phyloP scores from a whole-genome alignment of 2,113 vertebrate species.

The Phodopus roborovskii region DNA sequence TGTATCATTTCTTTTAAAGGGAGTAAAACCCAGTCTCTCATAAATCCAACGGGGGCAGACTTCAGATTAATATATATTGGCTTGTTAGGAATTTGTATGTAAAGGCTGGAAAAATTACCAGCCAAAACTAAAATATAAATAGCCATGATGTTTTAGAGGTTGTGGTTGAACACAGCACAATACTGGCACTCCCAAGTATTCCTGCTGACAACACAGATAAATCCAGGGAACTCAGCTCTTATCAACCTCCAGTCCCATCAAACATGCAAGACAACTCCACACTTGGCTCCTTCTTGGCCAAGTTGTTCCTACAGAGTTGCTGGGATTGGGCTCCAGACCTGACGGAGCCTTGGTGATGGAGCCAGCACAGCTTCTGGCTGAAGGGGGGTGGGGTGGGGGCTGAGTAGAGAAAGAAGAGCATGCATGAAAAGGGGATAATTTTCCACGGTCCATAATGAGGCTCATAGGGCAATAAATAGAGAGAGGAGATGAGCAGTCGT shows the following conservation, averaged over 20 bases:
- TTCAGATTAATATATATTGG: background rate
- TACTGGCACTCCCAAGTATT: background rate
- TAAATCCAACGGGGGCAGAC: background rate
- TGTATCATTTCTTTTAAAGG: background rate
- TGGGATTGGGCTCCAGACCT: background rate
- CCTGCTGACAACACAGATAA: background rate
- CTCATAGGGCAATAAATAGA: background rate
- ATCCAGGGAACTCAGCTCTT: background rate
- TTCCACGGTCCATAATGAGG: background rate
- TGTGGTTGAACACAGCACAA: background rate
- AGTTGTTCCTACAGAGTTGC: background rate
- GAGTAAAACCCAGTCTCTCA: background rate
- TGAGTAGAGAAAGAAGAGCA: background rate
- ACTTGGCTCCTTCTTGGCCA: background rate
- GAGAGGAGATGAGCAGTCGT: background rate
- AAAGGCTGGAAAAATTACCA: background rate
- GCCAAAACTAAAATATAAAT: slow-evolving; percentile 23
- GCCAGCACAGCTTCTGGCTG: background rate
- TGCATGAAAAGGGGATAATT: background rate
- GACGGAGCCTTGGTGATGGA: background rate
- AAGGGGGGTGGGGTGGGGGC: background rate
- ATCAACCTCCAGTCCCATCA: background rate
- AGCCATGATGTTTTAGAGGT: background rate
- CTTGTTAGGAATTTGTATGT: slow-evolving; percentile 28
- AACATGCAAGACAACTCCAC: background rate